A percentile compares a stretch with the other conserved stretches of the same genome.
Conservation (phyloP, 2,797 vertebrate genomes). For the Erpetoichthys calabaricus region DNA sequence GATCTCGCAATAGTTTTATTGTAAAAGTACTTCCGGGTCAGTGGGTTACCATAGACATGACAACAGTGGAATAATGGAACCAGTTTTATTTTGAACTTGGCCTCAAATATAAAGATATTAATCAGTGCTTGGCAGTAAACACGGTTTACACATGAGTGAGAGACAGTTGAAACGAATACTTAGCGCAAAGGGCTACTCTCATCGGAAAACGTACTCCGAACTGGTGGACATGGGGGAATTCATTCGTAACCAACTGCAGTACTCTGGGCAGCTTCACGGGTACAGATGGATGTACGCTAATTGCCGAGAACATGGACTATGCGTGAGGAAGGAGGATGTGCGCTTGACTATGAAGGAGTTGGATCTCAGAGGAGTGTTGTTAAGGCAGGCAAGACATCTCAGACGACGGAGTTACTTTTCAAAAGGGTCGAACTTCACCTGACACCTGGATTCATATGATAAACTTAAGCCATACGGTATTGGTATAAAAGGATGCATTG, state of each 20-base stretch:
- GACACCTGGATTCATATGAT: constrained; percentile 14
- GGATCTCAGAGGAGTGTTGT: constrained; percentile 3
- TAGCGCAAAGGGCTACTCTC: background rate
- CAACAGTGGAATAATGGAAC: no score
- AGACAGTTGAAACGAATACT: constrained; percentile 4
- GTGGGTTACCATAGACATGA: no score
- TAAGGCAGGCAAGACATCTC: constrained; percentile 7
- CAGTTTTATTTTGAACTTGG: no score
- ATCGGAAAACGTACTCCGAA: constrained; percentile 3
- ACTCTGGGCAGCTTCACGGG: constrained; percentile 9
- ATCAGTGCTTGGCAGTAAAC: no score
- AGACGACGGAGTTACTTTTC: constrained; percentile 5
- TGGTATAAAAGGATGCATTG: constrained; percentile 13
- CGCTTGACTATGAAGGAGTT: constrained; percentile 5
- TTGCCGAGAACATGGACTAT: constrained; percentile 12
- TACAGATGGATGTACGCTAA: constrained; percentile 11
- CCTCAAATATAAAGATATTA: no score
- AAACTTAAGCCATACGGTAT: constrained; percentile 14
- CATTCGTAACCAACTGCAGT: background rate
- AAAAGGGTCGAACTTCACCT: constrained; percentile 11
- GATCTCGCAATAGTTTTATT: no score
- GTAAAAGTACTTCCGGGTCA: no score
- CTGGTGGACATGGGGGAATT: background rate
- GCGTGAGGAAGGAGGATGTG: constrained; percentile 12
- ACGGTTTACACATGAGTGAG: no score